phyloP scores from a whole-genome alignment of 2,113 vertebrate genomes.

The Passer montanus region DNA sequence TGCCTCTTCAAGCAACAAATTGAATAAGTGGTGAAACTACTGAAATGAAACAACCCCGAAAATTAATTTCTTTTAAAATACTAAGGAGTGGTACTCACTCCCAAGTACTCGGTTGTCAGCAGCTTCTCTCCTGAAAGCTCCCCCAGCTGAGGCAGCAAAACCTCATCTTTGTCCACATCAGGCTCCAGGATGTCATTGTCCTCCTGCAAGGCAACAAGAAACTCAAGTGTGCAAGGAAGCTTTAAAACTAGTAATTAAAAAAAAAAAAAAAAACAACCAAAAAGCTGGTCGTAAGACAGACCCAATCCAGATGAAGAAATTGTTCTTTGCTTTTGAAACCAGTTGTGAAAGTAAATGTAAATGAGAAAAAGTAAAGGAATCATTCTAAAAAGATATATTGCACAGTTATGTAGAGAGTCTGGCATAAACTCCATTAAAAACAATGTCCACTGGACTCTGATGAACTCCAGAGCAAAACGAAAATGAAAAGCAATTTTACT shows the following conservation, averaged over 20 bases:
- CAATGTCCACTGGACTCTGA: not conserved
- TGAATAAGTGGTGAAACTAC: not conserved
- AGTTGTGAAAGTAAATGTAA: not conserved
- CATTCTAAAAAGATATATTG: not conserved
- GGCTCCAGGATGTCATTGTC: conserved; percentile 87
- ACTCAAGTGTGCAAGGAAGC: not conserved
- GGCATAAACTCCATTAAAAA: not conserved
- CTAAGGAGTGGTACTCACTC: conserved; percentile 75
- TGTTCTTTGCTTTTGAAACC: not conserved
- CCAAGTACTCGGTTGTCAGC: conserved; percentile 92
- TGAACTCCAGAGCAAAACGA: not conserved
- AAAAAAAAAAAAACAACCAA: not conserved
- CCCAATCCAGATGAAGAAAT: not conserved
- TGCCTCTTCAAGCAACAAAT: not conserved
- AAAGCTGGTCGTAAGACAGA: not conserved
- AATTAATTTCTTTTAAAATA: not conserved
- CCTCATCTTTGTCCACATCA: conserved; percentile 89
- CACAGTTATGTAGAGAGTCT: not conserved
- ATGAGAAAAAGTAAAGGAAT: not conserved
- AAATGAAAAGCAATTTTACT: not conserved
- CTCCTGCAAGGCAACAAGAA: conserved; percentile 63
- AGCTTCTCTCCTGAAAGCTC: conserved; percentile 93
- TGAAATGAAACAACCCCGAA: not conserved
- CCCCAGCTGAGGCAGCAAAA: conserved; percentile 84
- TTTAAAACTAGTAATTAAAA: not conserved